Percentiles rank a stretch among this genome's conserved stretches.
Conservation (phyloP, 1,140 invertebrate genomes). For the Popillia japonica region DNA sequence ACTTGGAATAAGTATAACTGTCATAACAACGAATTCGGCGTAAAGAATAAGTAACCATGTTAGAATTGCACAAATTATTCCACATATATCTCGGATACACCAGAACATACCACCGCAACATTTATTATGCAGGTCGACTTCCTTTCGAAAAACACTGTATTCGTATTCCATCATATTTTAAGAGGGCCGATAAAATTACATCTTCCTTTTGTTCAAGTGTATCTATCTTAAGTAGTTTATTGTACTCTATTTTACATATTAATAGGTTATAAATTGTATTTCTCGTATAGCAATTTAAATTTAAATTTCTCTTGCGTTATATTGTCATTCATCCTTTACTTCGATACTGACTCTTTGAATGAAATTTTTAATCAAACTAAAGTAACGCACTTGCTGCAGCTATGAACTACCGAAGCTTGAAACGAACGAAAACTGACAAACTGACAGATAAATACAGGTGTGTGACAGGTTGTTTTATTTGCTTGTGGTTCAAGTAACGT, state of each 20-base stretch:
- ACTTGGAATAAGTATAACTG: constrained; percentile 90
- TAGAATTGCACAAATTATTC: constrained; percentile 95
- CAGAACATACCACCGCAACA: constrained; percentile 80
- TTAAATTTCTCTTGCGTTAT: neutral
- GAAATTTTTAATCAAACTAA: constrained; percentile 1
- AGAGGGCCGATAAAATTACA: neutral
- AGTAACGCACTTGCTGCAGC: neutral
- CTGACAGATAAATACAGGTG: constrained; percentile 22
- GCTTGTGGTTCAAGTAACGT: neutral
- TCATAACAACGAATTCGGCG: constrained; percentile 96
- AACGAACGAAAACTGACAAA: constrained; percentile 13
- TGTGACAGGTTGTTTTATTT: constrained; percentile 12
- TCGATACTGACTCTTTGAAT: neutral
- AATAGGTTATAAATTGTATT: constrained; percentile 26
- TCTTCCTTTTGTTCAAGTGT: constrained; percentile 8
- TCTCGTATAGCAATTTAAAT: constrained; percentile 3
- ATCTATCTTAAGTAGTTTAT: constrained; percentile 28
- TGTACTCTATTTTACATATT: constrained; percentile 22
- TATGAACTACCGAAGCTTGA: neutral
- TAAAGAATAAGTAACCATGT: constrained; percentile 96
- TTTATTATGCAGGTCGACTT: constrained; percentile 79
- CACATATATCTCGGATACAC: constrained; percentile 95
- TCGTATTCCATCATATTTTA: constrained; percentile 68
- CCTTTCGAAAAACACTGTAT: constrained; percentile 68
- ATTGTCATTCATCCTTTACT: constrained; percentile 1